Evolutionary conservation across 2,888 invertebrate genomes (phyloP), one percentile per base, ranked within the genome.

Genomic region (Hypena proboscidalis): DNA sequence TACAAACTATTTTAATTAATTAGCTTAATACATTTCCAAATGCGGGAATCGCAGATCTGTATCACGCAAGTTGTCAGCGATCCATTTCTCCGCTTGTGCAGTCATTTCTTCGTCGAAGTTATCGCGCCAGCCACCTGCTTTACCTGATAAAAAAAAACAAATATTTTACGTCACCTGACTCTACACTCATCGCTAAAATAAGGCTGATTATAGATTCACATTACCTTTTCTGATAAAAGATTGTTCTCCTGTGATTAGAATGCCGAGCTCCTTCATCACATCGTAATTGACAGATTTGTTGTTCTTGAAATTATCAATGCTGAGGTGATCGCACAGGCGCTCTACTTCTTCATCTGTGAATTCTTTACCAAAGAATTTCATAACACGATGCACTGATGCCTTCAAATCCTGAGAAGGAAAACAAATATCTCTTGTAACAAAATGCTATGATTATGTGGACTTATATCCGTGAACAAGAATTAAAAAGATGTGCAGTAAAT

Each of bases 271-370:
- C 58, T 89, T 92, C 72, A 95, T 90, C 32, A 93, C 92, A 44
- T 94, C 92, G 33, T 91, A 93, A 73, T 98, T 97, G 0, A 97
- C 95, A 3, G 95, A 94, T 31, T 94, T 93, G 83, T 98, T 98
- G 7, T 93, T 92, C 56, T 95, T 94, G 86, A 98, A 98, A 75
- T 94, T 95, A 5, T 94, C 92, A 52, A 98, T 96, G 67, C 94
- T 92, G 46, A 98, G 92, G 74, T 97, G 96, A 4, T 94, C 82
- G 5, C 92, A 92, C 2, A 98, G 85, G 10, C 83, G 80, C 0
- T 84, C 71, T 0, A 96, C 74, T 71, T 96, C 92, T 10, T 93
- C 91, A 0, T 89, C 83, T 0, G 85, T 88, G 44, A 93, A 91
- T 0, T 78, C 65, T 71, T 94, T 94, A 25, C 85, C 90, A 20